Base-by-base conservation (phyloP, 2,888 invertebrate genomes). In the Rhimphoctona megacephalus region DNA sequence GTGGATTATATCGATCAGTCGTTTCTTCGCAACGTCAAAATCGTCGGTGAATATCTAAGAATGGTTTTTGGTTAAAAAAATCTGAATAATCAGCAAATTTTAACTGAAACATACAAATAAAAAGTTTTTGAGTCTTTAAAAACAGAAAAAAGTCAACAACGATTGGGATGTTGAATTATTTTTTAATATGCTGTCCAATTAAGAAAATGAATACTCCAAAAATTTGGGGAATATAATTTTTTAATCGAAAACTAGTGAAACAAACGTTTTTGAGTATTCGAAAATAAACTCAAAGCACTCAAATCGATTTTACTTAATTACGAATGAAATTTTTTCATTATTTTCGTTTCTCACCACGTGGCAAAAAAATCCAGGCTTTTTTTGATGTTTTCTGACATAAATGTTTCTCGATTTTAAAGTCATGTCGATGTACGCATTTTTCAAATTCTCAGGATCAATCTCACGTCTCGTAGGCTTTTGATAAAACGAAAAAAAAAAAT, bases 341-440 rank as follows among this genome's bases (percentile, higher is more conserved):
- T 25, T 43, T 61, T 64, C 9, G 30, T n/a, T 64, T 22, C 67
- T 67, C 19, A 94, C 93, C 87, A 92, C 91, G n/a, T 92, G 90
- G 17, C 90, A 91, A 89, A 93, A 94, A 78, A 93, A 92, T 77
- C 94, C 94, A n/a, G 94, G 93, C 79, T 93, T 92, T 43, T 90
- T 87, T 39, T 86, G 74, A 74, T 94, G 94, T 33, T 93, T 90
- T 25, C 92, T 88, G 5, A 92, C 78, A 81, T 94, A 94, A 6
- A 90, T 81, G 73, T 90, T 87, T 81, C 94, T 91, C 22, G 91
- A 90, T 73, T 91, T 89, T 49, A 94, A 70, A 77, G 93, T 89
- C 46, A 91, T 87, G 46, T 92, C 88, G 9, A 91, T 88, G 57
- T 92, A 92, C 17, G 78, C 86, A 54, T 90, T 77, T 87, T 93